Base-by-base conservation (phyloP, 2,113 vertebrate genomes). In the Muscicapa adusta region DNA sequence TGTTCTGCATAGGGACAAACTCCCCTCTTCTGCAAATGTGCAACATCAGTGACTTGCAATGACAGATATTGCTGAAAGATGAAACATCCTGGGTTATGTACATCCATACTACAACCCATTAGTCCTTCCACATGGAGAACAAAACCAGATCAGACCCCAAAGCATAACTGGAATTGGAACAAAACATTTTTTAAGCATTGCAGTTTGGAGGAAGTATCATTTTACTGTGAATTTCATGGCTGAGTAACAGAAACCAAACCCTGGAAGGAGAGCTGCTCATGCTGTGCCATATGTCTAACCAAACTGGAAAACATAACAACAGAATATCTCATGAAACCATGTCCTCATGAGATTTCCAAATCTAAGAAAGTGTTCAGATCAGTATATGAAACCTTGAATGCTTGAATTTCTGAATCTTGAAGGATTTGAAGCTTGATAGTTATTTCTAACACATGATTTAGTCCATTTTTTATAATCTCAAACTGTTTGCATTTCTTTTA, bases 161-260 rank as follows among this genome's bases (percentile, higher is more conserved):
- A 74, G 17, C 33, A 84, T 68, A 81, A 63, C 51, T 67, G 29
- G 17, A 84, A 83, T 91, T 48, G 77, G 31, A 74, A 86, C 22
- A 70, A 77, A 77, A 33, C 1, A 19, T 43, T 90, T 78, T 94
- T 80, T 25, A 86, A 86, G 22, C 18, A 51, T 15, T 84, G 29
- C 33, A 40, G 25, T 71, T 84, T 89, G 43, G 29, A 86, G 56
- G 68, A 80, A 88, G 45, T 72, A 28, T 91, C 19, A 43, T 91
- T 93, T 95, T 81, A 53, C 60, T 71, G 9, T 34, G 10, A 89
- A 75, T 86, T 95, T 95, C 56, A 48, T 81, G 76, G 61, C 48
- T 93, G 61, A 93, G 48, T 76, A 93, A 83, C 22, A 92, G 71
- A 92, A 96, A 96, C 45, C 77, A 88, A 87, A 82, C 45, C 47